These are phyloP conservation scores for Marisa cornuarietis DNA, from an alignment of 1,140 invertebrate species.

Conservation along the genomic window DNA sequence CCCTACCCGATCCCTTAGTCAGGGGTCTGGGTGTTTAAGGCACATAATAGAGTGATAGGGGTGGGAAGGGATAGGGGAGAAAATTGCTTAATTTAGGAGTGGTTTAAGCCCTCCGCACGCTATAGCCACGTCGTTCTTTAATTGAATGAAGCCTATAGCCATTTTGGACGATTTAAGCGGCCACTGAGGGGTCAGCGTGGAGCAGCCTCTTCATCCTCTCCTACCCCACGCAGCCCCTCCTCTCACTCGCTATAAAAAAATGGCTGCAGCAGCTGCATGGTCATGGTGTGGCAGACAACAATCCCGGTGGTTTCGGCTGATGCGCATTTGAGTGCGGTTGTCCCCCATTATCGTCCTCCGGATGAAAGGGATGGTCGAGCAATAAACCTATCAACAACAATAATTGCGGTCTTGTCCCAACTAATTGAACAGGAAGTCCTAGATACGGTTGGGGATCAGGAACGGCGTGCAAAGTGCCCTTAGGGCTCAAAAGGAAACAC, in stretches of 20 bases:
- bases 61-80: background rate
- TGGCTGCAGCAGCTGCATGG: no score
- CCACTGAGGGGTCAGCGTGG: no score
- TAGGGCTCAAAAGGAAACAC: no score
- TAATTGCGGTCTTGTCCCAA: background rate
- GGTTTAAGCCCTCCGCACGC: background rate
- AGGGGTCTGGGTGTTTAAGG: background rate
- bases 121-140: background rate
- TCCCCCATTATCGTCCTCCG: slow-evolving; percentile 6
- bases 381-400: slow-evolving; percentile 25
- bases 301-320: background rate
- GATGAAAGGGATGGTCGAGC: slow-evolving; percentile 13
- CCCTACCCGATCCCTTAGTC: no score
- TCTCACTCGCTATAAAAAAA: no score
- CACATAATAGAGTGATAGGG: background rate
- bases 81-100: slow-evolving; percentile 13
- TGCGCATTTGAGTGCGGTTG: background rate
- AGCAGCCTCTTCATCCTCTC: no score
- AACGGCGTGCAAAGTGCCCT: no score
- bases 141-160: background rate
- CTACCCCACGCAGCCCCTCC: no score
- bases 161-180: no score
- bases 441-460: background rate
- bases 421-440: slow-evolving; percentile 15
- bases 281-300: no score